A percentile compares a stretch with the other conserved stretches of the same genome.
These are phyloP conservation scores for Erinaceus europaeus DNA, from an alignment of 2,113 vertebrate species.

Conservation along the genomic window DNA sequence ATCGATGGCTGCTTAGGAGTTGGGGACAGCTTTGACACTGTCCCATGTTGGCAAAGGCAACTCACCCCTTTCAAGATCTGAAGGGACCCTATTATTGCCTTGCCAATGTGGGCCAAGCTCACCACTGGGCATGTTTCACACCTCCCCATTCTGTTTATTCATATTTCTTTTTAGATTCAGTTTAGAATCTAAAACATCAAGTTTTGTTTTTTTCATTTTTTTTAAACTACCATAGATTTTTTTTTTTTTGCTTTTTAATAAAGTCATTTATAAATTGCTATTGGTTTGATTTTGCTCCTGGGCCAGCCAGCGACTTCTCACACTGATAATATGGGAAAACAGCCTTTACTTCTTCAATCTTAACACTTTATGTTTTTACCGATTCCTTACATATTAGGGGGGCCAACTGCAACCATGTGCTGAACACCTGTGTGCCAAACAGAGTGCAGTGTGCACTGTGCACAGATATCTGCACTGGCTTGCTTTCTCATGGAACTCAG, in stretches of 20 bases:
- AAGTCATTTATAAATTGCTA: too few species aligned
- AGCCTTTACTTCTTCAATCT: background rate
- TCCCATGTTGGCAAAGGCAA: background rate
- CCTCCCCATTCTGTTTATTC: background rate
- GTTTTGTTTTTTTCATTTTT: too few species aligned
- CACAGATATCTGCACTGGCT: accelerated
- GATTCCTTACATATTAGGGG: background rate
- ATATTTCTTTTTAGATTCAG: too few species aligned
- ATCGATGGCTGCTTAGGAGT: background rate
- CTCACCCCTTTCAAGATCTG: accelerated
- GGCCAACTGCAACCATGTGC: background rate
- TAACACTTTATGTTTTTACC: background rate
- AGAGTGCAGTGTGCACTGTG: accelerated
- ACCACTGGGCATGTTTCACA: too few species aligned
- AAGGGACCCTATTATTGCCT: too few species aligned
- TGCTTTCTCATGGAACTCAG: background rate
- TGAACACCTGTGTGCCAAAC: background rate
- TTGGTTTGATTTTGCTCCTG: background rate
- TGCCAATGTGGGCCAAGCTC: too few species aligned
- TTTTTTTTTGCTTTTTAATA: too few species aligned
- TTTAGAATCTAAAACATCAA: background rate
- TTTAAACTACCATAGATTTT: too few species aligned
- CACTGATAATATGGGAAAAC: background rate
- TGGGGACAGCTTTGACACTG: background rate
- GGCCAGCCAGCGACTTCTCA: background rate